Evolutionary conservation across 2,888 invertebrate genomes (phyloP), one percentile per base, ranked within the genome.

Genomic region (Hartigia nigra): DNA sequence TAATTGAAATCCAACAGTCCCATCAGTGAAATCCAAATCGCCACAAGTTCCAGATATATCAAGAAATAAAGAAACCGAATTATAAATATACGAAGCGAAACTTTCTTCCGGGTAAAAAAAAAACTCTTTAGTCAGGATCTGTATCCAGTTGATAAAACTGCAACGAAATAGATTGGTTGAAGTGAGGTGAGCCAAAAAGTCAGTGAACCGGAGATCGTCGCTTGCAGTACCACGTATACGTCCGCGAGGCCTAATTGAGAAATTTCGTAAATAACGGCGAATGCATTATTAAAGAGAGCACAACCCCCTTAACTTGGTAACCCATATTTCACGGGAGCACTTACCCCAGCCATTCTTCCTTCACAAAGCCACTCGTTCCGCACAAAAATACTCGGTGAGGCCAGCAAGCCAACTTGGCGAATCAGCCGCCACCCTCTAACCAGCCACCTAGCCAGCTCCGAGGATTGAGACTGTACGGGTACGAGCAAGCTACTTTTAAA

Each of bases 271-370:
- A 74, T 76, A 34, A 37, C 37, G 36, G n/a, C 69, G 86, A 84
- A 87, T 87, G 88, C 88, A 90, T 90, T 88, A 88, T 90, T 90
- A 88, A 88, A 88, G 83, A 86, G 84, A 82, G 77, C 35, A 78
- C 82, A 82, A 85, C 83, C 84, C 86, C 88, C 88, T 90, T 88
- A 90, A 89, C 90, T 90, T 81, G 87, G 86, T 91, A 91, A 91
- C 91, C 91, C 89, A 90, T 90, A 91, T 91, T 90, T 90, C 90
- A 90, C 87, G 83, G 87, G 87, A 87, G 87, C 89, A 89, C 88
- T 88, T 89, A 89, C 86, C 85, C 79, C 84, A 84, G 83, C 89
- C 86, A 89, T 90, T 90, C 90, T 91, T 89, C 85, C 83, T 83
- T 87, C 86, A 89, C 89, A 90, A 90, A 90, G 89, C 89, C 88